Percentiles rank a stretch among this genome's conserved stretches.
Evolutionary conservation across 2,797 vertebrate species (phyloP).

Genomic region (Leucoraja ocellata): DNA sequence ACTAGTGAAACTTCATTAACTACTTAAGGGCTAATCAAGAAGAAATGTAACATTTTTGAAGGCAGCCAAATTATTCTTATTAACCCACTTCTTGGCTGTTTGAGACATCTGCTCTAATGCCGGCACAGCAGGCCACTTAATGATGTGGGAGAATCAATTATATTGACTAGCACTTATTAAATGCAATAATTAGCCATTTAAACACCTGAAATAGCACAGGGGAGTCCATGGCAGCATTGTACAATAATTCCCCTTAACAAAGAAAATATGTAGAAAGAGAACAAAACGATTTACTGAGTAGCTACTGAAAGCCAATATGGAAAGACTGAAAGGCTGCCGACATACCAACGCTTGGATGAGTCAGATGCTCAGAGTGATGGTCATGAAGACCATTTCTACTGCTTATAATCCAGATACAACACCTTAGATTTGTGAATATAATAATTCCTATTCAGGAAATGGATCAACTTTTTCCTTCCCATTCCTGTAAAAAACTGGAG

Average conservation of each 20-base stretch:
- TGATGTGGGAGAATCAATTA: constrained; percentile 29
- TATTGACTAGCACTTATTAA: constrained; percentile 7
- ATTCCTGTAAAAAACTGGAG: background rate
- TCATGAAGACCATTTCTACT: background rate
- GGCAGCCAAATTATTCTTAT: background rate
- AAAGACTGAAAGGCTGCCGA: background rate
- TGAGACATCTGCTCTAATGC: background rate
- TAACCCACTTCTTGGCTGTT: background rate
- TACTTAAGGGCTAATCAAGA: background rate
- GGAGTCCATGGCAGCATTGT: background rate
- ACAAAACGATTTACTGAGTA: background rate
- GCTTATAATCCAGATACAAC: background rate
- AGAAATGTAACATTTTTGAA: background rate
- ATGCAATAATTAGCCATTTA: background rate
- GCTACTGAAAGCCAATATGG: background rate
- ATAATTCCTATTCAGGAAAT: background rate
- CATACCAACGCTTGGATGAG: background rate
- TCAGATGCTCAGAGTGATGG: background rate
- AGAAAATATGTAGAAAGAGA: background rate
- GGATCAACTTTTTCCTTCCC: background rate
- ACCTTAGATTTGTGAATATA: background rate
- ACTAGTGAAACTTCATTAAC: background rate
- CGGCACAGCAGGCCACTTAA: background rate
- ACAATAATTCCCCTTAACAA: constrained; percentile 4
- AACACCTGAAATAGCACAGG: constrained; percentile 6